Base-by-base conservation (phyloP, 2,888 invertebrate species). In the Sabatieria punctata region DNA sequence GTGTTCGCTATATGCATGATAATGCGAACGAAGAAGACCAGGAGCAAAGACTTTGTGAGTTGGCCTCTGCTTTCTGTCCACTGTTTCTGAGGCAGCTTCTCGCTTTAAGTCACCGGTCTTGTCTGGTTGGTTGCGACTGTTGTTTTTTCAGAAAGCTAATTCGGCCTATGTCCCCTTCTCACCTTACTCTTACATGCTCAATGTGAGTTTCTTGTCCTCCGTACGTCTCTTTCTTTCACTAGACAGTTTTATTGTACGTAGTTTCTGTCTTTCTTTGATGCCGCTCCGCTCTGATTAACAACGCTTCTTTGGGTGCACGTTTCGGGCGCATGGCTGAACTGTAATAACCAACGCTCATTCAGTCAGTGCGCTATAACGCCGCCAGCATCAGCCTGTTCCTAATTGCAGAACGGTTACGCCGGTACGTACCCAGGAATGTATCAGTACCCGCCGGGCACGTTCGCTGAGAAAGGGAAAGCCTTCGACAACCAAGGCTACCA, bases 1-100 rank as follows among this genome's bases (percentile, higher is more conserved):
- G 21, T 46, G 2, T 50, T 50, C 27, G 50, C 48, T 23, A 19
- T 45, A 8, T 50, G 50, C 38, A 36, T 50, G 43, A 24, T 48
- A 13, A 15, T 39, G 11, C 8, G 50, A 18, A 41, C 50, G 13
- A 45, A 42, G 27, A 47, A 23, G 27, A 4, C 47, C 15, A 23
- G 24, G 11, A 35, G 45, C 24, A 46, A 48, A 21, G 36, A 46
- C 4, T 37, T 15, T 18, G 37, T 37, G 18, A 37, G 37, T 18
- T 30, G 15, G 30, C 8, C 30, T 30, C 30, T 30, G 8, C 13
- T 38, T 38, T 8, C 6, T 38, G 18, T 19, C 21, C 13, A 19
- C n/a, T n/a, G n/a, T n/a, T n/a, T n/a, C n/a, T n/a, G n/a, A n/a
- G n/a, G n/a, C n/a, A n/a, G n/a, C n/a, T n/a, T n/a, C n/a, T n/a